Conservation (phyloP, 1,140 invertebrate genomes). For the Oedothorax gibbosus region DNA sequence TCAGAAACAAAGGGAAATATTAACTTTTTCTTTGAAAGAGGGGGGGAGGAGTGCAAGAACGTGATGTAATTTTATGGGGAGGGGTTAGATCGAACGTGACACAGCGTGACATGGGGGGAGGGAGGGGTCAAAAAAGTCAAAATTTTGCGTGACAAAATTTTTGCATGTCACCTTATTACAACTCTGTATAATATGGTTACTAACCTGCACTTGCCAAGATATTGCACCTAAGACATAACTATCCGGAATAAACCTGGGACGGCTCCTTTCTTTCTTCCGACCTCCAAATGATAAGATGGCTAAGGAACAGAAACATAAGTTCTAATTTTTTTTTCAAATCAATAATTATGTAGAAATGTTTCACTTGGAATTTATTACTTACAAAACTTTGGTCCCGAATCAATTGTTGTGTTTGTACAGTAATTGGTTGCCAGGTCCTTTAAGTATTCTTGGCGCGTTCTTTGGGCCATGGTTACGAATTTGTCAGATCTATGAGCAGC, state of each 20-base stretch:
- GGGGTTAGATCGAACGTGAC: too few relatives aligned
- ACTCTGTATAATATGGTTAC: not conserved
- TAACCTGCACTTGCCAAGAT: conserved; percentile 80
- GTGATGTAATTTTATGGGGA: too few relatives aligned
- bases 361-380: conserved; percentile 69
- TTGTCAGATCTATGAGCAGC: conserved; percentile 95
- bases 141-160: too few relatives aligned
- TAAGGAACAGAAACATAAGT: not conserved
- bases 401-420: conserved; percentile 82
- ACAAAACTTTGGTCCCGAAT: conserved; percentile 91
- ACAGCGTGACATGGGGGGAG: too few relatives aligned
- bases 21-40: too few relatives aligned
- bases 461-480: conserved; percentile 96
- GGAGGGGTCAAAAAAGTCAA: too few relatives aligned
- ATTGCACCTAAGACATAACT: conserved; percentile 77
- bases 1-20: too few relatives aligned
- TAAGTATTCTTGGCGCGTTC: conserved; percentile 95
- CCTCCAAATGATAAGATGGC: conserved; percentile 77
- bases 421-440: conserved; percentile 90
- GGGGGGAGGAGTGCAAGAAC: too few relatives aligned
- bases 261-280: conserved; percentile 78
- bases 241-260: conserved; percentile 78
- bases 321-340: not conserved
- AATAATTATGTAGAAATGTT: not conserved
- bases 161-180: too few relatives aligned